A percentile compares a stretch with the other conserved stretches of the same genome.
Evolutionary conservation across 2,113 vertebrate genomes (phyloP).

Genomic region (Platysteira castanea): DNA sequence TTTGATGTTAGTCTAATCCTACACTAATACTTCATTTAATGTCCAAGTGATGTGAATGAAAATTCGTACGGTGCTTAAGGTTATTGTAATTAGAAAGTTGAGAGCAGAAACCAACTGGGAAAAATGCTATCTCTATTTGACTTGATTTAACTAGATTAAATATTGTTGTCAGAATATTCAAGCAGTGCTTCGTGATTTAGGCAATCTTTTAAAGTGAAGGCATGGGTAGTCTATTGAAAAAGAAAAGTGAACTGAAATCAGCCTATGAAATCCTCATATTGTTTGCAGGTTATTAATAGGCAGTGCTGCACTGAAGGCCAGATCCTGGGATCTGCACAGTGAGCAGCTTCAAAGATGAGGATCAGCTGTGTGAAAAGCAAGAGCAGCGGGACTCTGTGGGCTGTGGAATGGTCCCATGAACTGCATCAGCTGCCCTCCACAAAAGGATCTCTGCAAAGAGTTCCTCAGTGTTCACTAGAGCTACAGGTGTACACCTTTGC

Average conservation of each 20-base stretch:
- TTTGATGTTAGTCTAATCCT: conserved; percentile 16
- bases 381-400: not conserved
- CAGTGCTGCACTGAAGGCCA: not conserved
- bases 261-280: not conserved
- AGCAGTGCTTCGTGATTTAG: not conserved
- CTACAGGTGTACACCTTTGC: not conserved
- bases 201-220: not conserved
- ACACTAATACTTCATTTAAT: not conserved
- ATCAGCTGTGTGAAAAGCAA: not conserved
- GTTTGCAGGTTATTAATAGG: not conserved
- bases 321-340: not conserved
- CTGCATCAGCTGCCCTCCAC: rapidly evolving
- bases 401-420: not conserved
- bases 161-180: not conserved
- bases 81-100: not conserved
- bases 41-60: not conserved
- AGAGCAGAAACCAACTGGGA: not conserved
- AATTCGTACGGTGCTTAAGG: not conserved
- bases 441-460: not conserved
- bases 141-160: not conserved
- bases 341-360: not conserved
- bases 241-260: not conserved
- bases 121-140: not conserved
- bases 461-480: not conserved
- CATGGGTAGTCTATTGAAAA: not conserved